A percentile compares a stretch with the other conserved stretches of the same genome.
Conservation (phyloP, 2,888 invertebrate genomes). For the Epicampocera succincta region DNA sequence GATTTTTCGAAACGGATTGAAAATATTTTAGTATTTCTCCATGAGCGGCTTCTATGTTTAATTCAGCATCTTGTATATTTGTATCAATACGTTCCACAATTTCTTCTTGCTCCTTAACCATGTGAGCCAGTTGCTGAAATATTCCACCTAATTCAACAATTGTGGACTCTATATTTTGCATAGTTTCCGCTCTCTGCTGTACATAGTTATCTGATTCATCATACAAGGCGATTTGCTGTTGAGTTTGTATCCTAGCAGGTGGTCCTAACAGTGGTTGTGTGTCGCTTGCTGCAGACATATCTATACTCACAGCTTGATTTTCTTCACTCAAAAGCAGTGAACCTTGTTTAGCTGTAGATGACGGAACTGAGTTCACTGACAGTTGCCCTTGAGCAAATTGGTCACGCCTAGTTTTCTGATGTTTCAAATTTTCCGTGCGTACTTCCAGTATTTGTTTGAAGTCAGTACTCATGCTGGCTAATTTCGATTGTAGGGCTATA, state of each 20-base stretch:
- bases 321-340: slow-evolving; percentile 82
- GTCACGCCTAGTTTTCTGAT: slow-evolving; percentile 95
- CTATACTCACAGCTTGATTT: slow-evolving; percentile 91
- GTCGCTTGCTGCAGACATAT: slow-evolving; percentile 86
- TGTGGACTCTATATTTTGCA: slow-evolving; percentile 99
- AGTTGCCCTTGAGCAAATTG: slow-evolving; percentile 87
- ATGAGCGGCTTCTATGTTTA: slow-evolving; percentile 99
- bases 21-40: slow-evolving; percentile 98
- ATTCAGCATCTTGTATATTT: slow-evolving; percentile 96
- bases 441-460: slow-evolving; percentile 99
- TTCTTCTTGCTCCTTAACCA: slow-evolving; percentile 94
- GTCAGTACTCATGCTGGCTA: slow-evolving; percentile 98
- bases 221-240: slow-evolving; percentile 88
- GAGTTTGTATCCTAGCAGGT: slow-evolving; percentile 79
- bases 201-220: slow-evolving; percentile 95
- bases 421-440: slow-evolving; percentile 97
- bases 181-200: slow-evolving; percentile 96
- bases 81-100: slow-evolving; percentile 98
- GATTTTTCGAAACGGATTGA: slow-evolving; percentile 96
- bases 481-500: slow-evolving; percentile 93
- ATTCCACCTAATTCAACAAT: slow-evolving; percentile 99
- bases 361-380: slow-evolving; percentile 83
- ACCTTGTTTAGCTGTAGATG: slow-evolving; percentile 83
- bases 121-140: slow-evolving; percentile 96
- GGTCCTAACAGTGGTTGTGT: slow-evolving; percentile 80